Base-by-base conservation (phyloP, 2,113 vertebrate genomes). In the Peromyscus polionotus region DNA sequence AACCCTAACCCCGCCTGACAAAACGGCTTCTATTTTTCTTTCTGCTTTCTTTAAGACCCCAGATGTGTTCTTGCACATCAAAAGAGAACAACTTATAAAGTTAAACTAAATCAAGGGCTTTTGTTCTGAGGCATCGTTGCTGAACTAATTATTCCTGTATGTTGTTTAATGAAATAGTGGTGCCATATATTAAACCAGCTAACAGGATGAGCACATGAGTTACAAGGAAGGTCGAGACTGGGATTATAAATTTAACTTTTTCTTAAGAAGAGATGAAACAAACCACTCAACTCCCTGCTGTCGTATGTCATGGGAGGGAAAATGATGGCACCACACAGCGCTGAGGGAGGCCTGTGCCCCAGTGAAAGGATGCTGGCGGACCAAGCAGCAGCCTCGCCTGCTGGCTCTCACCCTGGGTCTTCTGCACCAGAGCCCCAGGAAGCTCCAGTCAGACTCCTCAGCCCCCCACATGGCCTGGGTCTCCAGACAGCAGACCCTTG, bases 81-180 rank as follows among this genome's bases (percentile, higher is more conserved):
- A 99, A 99, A 98, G 98, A 98, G 97, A 97, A 97, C 98, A 98
- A 99, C 98, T 98, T 98, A 99, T 98, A 98, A 99, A 98, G 98
- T 98, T 98, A 97, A 98, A 98, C 97, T 97, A 98, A 98, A 98
- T 99, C 98, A 98, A 98, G 98, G 97, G 98, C 99, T 99, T 99
- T 99, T 99, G 99, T 99, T 99, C 98, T 88, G 45, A 98, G 98
- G 98, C 98, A 99, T 98, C 98, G 98, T 98, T 98, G 99, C 99
- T 98, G 98, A 98, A 98, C 98, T 99, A 99, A 99, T 99, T 99
- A 99, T 98, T 99, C 98, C 98, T 99, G 98, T 98, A 99, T 99
- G 99, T 98, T 98, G 98, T 98, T 98, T 99, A 99, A 99, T 99
- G 99, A 99, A 99, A 99, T 97, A 98, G 98, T 75, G 8, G 97